A percentile compares a stretch with the other conserved stretches of the same genome.
These are phyloP conservation scores for Ctenopoma kingsleyae DNA, from an alignment of 2,797 vertebrate species.

Conservation along the genomic window DNA sequence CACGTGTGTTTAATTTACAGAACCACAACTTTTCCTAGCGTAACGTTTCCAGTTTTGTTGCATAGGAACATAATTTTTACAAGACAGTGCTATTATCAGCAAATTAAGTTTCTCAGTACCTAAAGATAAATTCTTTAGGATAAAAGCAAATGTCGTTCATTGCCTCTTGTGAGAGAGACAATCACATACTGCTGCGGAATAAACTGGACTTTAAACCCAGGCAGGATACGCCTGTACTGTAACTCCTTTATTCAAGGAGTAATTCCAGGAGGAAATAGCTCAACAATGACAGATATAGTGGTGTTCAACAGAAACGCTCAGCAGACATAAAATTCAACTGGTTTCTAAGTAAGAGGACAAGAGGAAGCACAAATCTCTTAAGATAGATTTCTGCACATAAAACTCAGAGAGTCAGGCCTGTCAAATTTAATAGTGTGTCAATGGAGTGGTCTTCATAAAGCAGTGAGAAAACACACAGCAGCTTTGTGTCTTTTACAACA, in stretches of 20 bases:
- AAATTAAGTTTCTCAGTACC: not conserved
- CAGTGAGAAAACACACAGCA: not conserved
- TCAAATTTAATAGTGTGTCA: conserved; percentile 26
- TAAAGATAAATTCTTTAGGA: not conserved
- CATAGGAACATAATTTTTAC: no score
- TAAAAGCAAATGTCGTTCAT: not conserved
- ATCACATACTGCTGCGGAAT: not conserved
- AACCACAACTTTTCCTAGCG: no score
- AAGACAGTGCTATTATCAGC: not conserved
- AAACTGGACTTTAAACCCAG: conserved; percentile 14
- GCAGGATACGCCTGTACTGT: not conserved
- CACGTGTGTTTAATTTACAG: no score
- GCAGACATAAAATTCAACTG: conserved; percentile 42
- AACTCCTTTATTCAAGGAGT: conserved; percentile 3
- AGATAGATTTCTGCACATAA: conserved; percentile 39
- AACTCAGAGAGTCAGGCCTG: conserved; percentile 10
- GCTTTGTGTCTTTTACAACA: conserved; percentile 4
- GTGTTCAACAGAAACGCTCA: conserved; percentile 15
- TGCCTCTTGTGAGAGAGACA: not conserved
- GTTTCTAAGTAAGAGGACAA: conserved; percentile 15
- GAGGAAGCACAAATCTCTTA: conserved; percentile 26
- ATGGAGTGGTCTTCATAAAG: conserved; percentile 23
- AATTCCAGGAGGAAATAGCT: conserved; percentile 22
- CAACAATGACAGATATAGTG: conserved; percentile 17
- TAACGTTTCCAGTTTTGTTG: no score